phyloP scores from a whole-genome alignment of 2,113 vertebrate genomes.

The Mola mola region DNA sequence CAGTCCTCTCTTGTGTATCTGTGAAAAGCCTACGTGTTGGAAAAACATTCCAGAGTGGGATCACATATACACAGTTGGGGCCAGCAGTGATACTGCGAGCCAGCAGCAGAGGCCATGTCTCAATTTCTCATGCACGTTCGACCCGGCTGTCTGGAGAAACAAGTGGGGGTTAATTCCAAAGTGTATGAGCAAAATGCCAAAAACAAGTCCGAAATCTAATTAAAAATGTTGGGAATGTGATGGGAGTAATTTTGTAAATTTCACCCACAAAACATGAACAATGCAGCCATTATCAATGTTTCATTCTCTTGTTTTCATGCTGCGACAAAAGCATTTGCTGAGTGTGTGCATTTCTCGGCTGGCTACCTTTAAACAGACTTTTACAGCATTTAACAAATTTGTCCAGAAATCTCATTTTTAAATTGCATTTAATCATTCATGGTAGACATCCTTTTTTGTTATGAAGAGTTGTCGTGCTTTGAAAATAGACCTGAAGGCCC shows the following conservation, averaged over 20 bases:
- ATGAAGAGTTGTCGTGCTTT: slow-evolving; percentile 74
- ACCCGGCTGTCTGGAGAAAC: slow-evolving; percentile 62
- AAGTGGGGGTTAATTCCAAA: slow-evolving; percentile 44
- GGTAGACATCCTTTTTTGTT: slow-evolving; percentile 68
- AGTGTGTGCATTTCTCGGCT: slow-evolving; percentile 45
- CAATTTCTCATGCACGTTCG: slow-evolving; percentile 72
- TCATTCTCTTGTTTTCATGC: background rate
- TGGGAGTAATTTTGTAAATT: background rate
- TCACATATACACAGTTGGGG: slow-evolving; percentile 74
- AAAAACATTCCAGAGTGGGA: slow-evolving; percentile 80
- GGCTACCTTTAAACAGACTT: too few species aligned
- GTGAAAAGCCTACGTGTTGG: slow-evolving; percentile 79
- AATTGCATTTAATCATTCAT: slow-evolving; percentile 74
- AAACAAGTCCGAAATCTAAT: slow-evolving; percentile 20
- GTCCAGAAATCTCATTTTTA: slow-evolving; percentile 72
- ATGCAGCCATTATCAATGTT: slow-evolving; percentile 1
- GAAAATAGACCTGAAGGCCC: slow-evolving; percentile 76
- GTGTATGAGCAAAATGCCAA: slow-evolving; percentile 22
- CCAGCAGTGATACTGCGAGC: slow-evolving; percentile 54
- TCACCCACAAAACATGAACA: background rate
- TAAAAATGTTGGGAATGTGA: slow-evolving; percentile 11
- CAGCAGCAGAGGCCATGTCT: slow-evolving; percentile 67
- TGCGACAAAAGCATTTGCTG: slow-evolving; percentile 55
- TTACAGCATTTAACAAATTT: slow-evolving; percentile 65
- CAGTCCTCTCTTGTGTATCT: slow-evolving; percentile 74